phyloP scores from a whole-genome alignment of 30 jellyfish, hydroid and myxozoan genomes.

The Catostylus mosaicus region DNA sequence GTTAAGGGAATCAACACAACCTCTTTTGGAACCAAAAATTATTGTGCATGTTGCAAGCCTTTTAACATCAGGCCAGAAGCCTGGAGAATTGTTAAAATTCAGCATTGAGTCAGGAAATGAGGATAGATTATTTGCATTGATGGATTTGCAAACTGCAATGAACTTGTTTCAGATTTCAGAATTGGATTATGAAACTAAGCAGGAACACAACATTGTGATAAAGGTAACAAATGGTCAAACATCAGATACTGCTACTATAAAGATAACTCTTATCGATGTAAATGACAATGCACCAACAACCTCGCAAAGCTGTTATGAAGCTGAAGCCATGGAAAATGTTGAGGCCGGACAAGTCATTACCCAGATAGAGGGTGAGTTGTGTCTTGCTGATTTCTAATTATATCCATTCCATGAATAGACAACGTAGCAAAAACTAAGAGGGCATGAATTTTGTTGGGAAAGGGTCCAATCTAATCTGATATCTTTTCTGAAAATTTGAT shows the following conservation, averaged over 20 bases:
- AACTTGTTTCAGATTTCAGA: conserved; percentile 33
- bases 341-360: conserved; percentile 32
- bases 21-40: neutral
- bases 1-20: conserved; percentile 18
- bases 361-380: conserved; percentile 73
- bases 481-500: too few relatives aligned
- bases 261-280: conserved; percentile 55
- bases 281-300: conserved; percentile 91
- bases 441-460: too few relatives aligned
- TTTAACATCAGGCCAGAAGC: neutral
- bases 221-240: conserved; percentile 80
- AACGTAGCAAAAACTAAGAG: too few relatives aligned
- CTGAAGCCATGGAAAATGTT: conserved; percentile 71
- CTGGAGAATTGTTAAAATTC: conserved; percentile 30
- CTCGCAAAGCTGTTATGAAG: conserved; percentile 92
- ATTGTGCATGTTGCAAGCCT: neutral
- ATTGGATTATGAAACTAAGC: conserved; percentile 80
- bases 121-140: conserved; percentile 44
- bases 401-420: too few relatives aligned
- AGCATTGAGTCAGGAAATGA: conserved; percentile 82
- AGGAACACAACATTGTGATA: conserved; percentile 39
- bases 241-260: conserved; percentile 42
- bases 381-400: too few relatives aligned
- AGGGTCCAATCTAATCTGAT: too few relatives aligned
- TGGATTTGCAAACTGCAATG: neutral